Conservation (phyloP, 1,140 invertebrate genomes). For the Ericerus pela region DNA sequence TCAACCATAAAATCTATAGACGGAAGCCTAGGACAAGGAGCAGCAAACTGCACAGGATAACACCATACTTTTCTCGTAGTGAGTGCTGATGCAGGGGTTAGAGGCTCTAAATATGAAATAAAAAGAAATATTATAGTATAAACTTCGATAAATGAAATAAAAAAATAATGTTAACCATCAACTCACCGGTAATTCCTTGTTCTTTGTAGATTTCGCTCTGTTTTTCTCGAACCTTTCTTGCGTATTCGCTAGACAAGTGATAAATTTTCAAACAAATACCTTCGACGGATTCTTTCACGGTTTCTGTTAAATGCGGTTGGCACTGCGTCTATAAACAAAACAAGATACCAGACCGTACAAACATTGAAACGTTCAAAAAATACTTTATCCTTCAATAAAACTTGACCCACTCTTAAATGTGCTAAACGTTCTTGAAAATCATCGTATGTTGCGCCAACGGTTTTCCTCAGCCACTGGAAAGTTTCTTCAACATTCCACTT, state of each 20-base stretch:
- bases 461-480: slow-evolving; percentile 85
- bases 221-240: slow-evolving; percentile 75
- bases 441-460: slow-evolving; percentile 89
- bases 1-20: slow-evolving; percentile 74
- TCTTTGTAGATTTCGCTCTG: slow-evolving; percentile 73
- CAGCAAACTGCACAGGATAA: slow-evolving; percentile 80
- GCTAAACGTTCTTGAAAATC: slow-evolving; percentile 73
- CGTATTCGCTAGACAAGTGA: slow-evolving; percentile 78
- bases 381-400: slow-evolving; percentile 23
- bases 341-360: slow-evolving; percentile 18
- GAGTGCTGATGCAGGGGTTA: slow-evolving; percentile 42
- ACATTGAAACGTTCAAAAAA: too few relatives aligned
- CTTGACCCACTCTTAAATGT: slow-evolving; percentile 42
- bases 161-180: neutral
- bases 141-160: neutral
- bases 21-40: slow-evolving; percentile 69
- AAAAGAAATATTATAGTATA: neutral
- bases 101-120: slow-evolving; percentile 44
- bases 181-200: slow-evolving; percentile 52
- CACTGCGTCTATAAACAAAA: slow-evolving; percentile 62
- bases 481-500: slow-evolving; percentile 98
- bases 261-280: slow-evolving; percentile 92
- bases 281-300: slow-evolving; percentile 85
- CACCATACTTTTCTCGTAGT: slow-evolving; percentile 81
- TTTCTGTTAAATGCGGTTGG: slow-evolving; percentile 85